Conservation (phyloP, 1,140 invertebrate genomes). For the Parasteatoda tepidariorum region DNA sequence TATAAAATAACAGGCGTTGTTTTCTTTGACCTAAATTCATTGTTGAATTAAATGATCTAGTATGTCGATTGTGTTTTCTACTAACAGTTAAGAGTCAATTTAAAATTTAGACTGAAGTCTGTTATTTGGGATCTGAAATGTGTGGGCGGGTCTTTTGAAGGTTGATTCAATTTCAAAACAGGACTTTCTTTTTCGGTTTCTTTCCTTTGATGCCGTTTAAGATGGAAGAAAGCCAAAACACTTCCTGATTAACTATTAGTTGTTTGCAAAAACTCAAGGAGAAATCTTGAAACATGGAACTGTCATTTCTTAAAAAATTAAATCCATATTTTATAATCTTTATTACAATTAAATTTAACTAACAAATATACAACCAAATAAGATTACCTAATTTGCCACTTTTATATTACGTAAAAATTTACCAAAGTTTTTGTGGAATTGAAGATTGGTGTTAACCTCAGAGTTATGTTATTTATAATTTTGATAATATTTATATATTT, state of each 20-base stretch:
- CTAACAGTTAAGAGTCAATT: neutral
- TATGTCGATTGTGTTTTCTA: neutral
- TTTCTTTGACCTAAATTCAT: too few species aligned
- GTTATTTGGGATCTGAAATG: neutral
- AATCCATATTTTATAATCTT: too few species aligned
- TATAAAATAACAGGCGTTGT: too few species aligned
- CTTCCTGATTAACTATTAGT: constrained; percentile 29
- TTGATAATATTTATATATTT: too few species aligned
- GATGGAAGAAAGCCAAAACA: neutral
- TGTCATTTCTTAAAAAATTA: neutral
- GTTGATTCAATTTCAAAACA: constrained; percentile 20
- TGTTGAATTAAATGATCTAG: too few species aligned
- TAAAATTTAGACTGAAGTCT: neutral
- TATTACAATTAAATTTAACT: too few species aligned
- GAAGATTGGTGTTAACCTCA: too few species aligned
- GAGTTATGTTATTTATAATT: too few species aligned
- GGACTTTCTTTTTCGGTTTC: neutral
- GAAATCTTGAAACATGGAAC: neutral
- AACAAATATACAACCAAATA: too few species aligned
- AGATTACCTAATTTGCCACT: too few species aligned
- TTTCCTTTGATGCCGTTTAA: neutral
- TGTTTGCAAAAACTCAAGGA: neutral
- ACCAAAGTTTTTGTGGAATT: too few species aligned
- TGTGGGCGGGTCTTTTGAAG: constrained; percentile 36
- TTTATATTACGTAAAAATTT: too few species aligned